phyloP scores from a whole-genome alignment of 2,888 invertebrate species.

The Vandiemenella viatica region DNA sequence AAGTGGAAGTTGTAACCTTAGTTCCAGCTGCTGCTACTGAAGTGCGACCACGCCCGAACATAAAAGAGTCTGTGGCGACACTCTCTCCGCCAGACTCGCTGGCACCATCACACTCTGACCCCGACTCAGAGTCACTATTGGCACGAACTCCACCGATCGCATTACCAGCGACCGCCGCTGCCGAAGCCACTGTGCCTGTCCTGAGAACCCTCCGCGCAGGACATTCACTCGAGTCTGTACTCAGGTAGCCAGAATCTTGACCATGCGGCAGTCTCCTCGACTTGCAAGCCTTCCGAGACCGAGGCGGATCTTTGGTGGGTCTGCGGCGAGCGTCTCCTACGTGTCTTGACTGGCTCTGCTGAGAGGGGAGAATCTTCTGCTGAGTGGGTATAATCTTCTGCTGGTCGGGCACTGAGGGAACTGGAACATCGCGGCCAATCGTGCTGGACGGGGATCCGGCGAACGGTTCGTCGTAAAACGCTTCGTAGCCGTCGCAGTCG shows the following conservation, averaged over 20 bases:
- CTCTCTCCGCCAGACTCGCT: constrained; percentile 81
- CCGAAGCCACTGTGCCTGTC: constrained; percentile 14
- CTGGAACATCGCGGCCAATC: not conserved
- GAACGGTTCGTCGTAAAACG: constrained; percentile 21
- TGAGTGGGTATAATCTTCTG: not conserved
- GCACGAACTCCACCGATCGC: constrained; percentile 21
- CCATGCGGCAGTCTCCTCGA: constrained; percentile 37
- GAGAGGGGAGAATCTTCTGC: not conserved
- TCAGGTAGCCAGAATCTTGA: constrained; percentile 72
- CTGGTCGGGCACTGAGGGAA: not conserved
- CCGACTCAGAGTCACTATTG: constrained; percentile 59
- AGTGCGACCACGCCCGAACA: too few species aligned
- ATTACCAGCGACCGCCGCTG: constrained; percentile 27
- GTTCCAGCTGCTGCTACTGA: too few species aligned
- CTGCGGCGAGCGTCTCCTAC: not conserved
- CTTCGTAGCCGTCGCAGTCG: constrained; percentile 38
- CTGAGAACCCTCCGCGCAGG: constrained; percentile 16
- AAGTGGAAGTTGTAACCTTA: too few species aligned
- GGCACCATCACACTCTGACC: constrained; percentile 62
- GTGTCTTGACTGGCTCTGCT: not conserved
- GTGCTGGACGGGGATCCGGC: not conserved
- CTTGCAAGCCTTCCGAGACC: constrained; percentile 26
- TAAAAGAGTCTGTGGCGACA: constrained; percentile 73
- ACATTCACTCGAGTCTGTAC: constrained; percentile 52
- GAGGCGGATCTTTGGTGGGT: not conserved